phyloP scores from a whole-genome alignment of 2,113 vertebrate species.

The Clarias macrocephalus region DNA sequence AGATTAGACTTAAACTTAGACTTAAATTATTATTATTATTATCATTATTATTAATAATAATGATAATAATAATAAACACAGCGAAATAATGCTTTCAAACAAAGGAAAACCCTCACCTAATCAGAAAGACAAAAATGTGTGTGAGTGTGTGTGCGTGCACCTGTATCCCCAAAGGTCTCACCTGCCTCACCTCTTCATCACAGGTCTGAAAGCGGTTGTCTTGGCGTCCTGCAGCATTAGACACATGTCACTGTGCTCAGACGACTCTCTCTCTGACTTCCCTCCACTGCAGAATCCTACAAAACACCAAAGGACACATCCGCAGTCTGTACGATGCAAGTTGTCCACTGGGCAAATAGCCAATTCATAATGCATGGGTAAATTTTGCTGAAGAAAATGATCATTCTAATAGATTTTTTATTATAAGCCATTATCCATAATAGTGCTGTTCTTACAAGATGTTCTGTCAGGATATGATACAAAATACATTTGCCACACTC shows the following conservation, averaged over 20 bases:
- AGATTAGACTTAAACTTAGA: no score
- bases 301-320: slow-evolving; percentile 31
- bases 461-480: not conserved
- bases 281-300: slow-evolving; percentile 69
- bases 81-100: not conserved
- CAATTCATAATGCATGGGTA: not conserved
- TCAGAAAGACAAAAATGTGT: not conserved
- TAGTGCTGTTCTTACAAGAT: slow-evolving; percentile 6
- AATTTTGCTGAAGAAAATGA: not conserved
- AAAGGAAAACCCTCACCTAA: not conserved
- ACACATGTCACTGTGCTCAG: slow-evolving; percentile 69
- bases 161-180: slow-evolving; percentile 58
- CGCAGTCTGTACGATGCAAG: not conserved
- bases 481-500: not conserved
- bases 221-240: slow-evolving; percentile 70
- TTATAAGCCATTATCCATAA: slow-evolving; percentile 15
- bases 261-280: slow-evolving; percentile 64
- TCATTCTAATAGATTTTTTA: slow-evolving; percentile 4
- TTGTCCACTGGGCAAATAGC: not conserved
- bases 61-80: no score
- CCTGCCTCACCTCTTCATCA: slow-evolving; percentile 87
- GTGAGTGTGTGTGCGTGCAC: not conserved
- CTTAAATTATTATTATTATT: not conserved
- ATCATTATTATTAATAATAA: no score
- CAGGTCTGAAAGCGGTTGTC: slow-evolving; percentile 84